Base-by-base conservation (phyloP, 1,140 invertebrate species). In the Lerema accius region DNA sequence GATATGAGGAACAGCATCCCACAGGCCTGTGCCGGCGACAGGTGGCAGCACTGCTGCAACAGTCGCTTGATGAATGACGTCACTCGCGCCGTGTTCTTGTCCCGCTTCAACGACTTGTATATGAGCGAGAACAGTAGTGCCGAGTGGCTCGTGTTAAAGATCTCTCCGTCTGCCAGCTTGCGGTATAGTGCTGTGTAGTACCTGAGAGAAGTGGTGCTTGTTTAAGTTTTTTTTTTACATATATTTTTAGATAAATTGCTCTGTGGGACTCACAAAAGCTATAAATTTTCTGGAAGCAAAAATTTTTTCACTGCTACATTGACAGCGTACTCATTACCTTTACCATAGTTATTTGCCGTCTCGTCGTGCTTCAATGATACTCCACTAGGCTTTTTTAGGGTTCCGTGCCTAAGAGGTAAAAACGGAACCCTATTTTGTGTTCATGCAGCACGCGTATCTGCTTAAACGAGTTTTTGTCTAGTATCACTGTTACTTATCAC, bases 111-210 rank as follows among this genome's bases (percentile, higher is more conserved):
- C 10, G 97, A 95, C 77, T 96, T 95, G 83, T 95, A 98, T 1
- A 99, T 85, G 16, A 99, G 92, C 83, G 97, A 98, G 19, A 99
- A 92, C 67, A 99, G 94, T 37, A 98, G 92, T 1, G 96, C 94
- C 15, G 95, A 95, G 69, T 96, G 95, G 3, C 94, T 94, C 0
- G 95, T 95, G 11, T 91, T 92, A 49, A 94, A 92, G 37, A 99
- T 92, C 63, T 95, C 94, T 1, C 95, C 92, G 77, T 97, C 96
- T 0, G 95, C 75, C 45, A 99, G 78, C 83, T 99, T 98, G 28
- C 93, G 93, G 83, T 99, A 99, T 14, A 99, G 92, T 0, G 97
- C 94, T 65, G 93, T 94, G 91, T 99, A 99, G 92, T 97, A 99
- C 58, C 98, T 91, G 74, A 85, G 28, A 32, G 4, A 32, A 32